Percentiles rank a stretch among this genome's conserved stretches.
Conservation (phyloP, 2,113 vertebrate genomes). For the Gnathochromis pfefferi region DNA sequence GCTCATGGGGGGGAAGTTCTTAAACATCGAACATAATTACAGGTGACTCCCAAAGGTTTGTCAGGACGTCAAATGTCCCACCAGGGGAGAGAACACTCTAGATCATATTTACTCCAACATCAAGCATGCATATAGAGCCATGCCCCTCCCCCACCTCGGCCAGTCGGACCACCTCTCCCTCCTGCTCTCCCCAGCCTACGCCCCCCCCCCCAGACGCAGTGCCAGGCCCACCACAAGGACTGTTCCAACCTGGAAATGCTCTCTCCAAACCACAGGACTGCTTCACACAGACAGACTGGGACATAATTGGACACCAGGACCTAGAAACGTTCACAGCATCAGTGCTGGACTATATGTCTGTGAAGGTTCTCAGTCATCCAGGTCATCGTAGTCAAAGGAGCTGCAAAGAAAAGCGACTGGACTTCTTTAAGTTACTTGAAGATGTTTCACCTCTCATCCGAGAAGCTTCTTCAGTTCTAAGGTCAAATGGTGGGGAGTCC, state of each 20-base stretch:
- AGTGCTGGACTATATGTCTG: no score
- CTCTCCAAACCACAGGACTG: neutral
- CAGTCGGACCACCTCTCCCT: neutral
- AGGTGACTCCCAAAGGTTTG: neutral
- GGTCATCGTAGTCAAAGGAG: no score
- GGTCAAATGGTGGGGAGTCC: no score
- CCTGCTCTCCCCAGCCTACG: neutral
- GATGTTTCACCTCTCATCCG: no score
- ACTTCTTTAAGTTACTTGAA: no score
- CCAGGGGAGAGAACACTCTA: neutral
- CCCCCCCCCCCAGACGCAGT: neutral
- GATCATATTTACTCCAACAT: neutral
- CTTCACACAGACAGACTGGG: neutral
- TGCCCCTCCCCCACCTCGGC: neutral
- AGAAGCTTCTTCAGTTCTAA: no score
- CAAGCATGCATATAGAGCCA: neutral
- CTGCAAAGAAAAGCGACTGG: no score
- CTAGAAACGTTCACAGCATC: no score
- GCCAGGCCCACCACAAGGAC: neutral
- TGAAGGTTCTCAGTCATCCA: no score
- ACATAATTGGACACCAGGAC: neutral
- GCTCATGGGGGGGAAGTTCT: accelerated
- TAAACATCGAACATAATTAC: neutral
- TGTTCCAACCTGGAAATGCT: neutral
- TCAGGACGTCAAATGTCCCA: neutral